Percentiles rank a stretch among this genome's conserved stretches.
phyloP scores from a whole-genome alignment of 2,888 invertebrate species.

The Leucophenga maculata region DNA sequence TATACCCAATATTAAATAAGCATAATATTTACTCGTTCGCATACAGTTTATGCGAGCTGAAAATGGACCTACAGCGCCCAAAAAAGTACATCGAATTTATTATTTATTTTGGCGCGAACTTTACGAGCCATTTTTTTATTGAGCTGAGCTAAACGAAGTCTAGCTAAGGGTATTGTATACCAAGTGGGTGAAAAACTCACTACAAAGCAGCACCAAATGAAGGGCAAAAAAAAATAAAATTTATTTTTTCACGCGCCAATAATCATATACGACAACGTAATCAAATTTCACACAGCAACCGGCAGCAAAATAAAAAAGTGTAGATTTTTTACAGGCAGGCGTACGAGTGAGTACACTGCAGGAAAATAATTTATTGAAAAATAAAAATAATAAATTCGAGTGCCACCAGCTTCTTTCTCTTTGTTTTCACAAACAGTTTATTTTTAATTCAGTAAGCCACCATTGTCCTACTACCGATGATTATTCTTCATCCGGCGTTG shows the following conservation, averaged over 20 bases:
- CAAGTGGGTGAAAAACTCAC: neutral
- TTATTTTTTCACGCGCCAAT: slow-evolving; percentile 65
- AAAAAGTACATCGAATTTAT: slow-evolving; percentile 54
- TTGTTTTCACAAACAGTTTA: too few relatives aligned
- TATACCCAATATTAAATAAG: slow-evolving; percentile 2
- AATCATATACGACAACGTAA: slow-evolving; percentile 63
- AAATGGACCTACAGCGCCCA: neutral
- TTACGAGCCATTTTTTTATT: slow-evolving; percentile 50
- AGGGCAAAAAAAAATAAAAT: slow-evolving; percentile 49
- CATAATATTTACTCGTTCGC: neutral
- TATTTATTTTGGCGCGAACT: slow-evolving; percentile 63
- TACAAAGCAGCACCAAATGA: neutral
- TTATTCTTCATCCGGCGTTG: too few relatives aligned
- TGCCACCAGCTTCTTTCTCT: neutral
- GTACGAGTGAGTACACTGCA: neutral
- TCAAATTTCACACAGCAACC: slow-evolving; percentile 52
- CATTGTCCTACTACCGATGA: neutral
- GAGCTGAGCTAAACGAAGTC: neutral
- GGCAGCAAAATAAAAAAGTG: neutral
- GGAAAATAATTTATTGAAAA: slow-evolving; percentile 16
- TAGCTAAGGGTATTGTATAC: neutral
- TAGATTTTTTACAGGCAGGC: neutral
- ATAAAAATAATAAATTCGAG: slow-evolving; percentile 8
- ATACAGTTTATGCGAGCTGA: neutral
- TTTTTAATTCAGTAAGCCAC: too few relatives aligned